Evolutionary conservation across 1,140 invertebrate genomes (phyloP).

Genomic region (Bacillus rossius): DNA sequence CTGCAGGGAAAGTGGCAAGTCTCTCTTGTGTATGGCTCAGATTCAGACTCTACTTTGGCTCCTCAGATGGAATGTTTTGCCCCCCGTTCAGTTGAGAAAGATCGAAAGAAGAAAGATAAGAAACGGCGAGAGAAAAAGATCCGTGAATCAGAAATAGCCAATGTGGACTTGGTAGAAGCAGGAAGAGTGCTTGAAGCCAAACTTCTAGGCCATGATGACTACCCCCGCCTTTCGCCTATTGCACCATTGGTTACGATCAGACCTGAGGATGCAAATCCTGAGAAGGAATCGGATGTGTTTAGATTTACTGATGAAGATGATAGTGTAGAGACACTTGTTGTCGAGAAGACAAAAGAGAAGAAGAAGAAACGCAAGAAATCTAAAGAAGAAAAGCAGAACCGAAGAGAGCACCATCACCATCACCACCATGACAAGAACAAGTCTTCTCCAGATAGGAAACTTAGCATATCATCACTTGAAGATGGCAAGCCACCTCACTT

Average conservation of each 20-base stretch:
- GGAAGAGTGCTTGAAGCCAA: slow-evolving; percentile 74
- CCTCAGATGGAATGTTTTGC: slow-evolving; percentile 18
- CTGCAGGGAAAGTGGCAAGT: slow-evolving; percentile 32
- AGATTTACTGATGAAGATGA: slow-evolving; percentile 49
- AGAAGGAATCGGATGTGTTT: slow-evolving; percentile 44
- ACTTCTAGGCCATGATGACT: slow-evolving; percentile 55
- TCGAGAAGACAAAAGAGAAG: slow-evolving; percentile 59
- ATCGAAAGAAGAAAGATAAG: slow-evolving; percentile 53
- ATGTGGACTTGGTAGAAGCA: slow-evolving; percentile 70
- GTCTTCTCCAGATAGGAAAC: slow-evolving; percentile 9
- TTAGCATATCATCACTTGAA: neutral
- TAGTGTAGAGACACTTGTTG: slow-evolving; percentile 26
- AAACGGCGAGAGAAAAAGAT: slow-evolving; percentile 57
- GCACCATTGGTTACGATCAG: slow-evolving; percentile 38
- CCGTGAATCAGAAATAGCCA: slow-evolving; percentile 61
- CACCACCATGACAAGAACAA: slow-evolving; percentile 45
- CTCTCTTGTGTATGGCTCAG: slow-evolving; percentile 36
- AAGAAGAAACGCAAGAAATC: slow-evolving; percentile 79
- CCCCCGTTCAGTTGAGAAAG: slow-evolving; percentile 4
- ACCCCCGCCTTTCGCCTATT: slow-evolving; percentile 27
- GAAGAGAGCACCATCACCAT: slow-evolving; percentile 60
- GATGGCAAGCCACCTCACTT: neutral
- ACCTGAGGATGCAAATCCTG: neutral
- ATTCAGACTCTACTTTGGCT: slow-evolving; percentile 30
- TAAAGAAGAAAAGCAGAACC: slow-evolving; percentile 65